Percentiles rank a stretch among this genome's conserved stretches.
These are phyloP conservation scores for Cephus pulcher DNA, from an alignment of 2,888 invertebrate genomes.

Conservation along the genomic window DNA sequence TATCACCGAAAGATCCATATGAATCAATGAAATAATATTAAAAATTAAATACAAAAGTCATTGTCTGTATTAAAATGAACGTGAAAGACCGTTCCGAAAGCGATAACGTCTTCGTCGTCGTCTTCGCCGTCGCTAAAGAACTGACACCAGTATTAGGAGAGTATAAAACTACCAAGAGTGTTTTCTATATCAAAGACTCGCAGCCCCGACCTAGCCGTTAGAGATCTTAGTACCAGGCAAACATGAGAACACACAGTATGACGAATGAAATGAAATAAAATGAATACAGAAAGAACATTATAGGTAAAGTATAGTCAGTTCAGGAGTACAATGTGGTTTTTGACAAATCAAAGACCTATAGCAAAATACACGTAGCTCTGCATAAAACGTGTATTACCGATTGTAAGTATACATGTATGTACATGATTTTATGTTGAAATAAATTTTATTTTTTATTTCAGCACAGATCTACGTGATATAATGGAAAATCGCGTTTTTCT, in stretches of 20 bases:
- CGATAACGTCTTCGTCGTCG: background rate
- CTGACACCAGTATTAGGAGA: constrained; percentile 16
- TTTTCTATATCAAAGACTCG: constrained; percentile 1
- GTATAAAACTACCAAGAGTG: constrained; percentile 2
- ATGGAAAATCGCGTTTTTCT: too few relatives aligned
- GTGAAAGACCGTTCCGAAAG: background rate
- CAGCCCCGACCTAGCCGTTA: constrained; percentile 22
- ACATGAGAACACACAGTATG: background rate
- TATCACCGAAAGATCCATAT: background rate
- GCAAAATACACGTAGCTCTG: too few relatives aligned
- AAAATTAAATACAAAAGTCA: background rate
- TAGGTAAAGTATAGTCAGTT: background rate
- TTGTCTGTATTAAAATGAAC: background rate
- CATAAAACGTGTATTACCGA: too few relatives aligned
- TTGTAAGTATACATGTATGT: too few relatives aligned
- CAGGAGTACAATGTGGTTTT: too few relatives aligned
- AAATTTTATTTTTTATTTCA: too few relatives aligned
- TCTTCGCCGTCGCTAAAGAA: constrained; percentile 16
- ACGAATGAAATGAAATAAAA: background rate
- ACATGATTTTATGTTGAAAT: too few relatives aligned
- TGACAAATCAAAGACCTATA: too few relatives aligned
- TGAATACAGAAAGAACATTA: background rate
- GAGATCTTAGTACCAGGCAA: constrained; percentile 17
- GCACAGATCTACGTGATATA: too few relatives aligned
- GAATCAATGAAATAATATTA: background rate